Percentiles rank a stretch among this genome's conserved stretches.
phyloP scores from a whole-genome alignment of 2,797 vertebrate species.

The Garrulus glandarius region DNA sequence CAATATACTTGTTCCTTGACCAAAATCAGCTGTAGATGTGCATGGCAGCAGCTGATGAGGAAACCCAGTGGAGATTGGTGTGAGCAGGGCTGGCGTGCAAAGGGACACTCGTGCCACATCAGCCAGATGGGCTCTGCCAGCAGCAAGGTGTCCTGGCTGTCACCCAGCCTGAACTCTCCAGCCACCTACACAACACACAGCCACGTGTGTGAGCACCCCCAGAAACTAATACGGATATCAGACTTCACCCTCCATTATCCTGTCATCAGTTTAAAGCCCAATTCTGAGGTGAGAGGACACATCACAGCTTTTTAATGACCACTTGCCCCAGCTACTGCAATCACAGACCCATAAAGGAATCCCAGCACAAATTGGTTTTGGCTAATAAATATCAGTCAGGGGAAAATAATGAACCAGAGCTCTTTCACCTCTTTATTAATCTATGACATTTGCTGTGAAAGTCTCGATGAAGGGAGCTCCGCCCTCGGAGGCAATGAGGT shows the following conservation, averaged over 20 bases:
- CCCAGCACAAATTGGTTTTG: background rate
- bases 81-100: background rate
- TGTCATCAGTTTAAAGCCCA: background rate
- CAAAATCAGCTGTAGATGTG: background rate
- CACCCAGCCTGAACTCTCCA: background rate
- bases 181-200: background rate
- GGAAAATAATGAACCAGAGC: conserved; percentile 8
- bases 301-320: background rate
- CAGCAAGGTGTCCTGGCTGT: background rate
- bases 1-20: background rate
- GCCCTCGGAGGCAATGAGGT: background rate
- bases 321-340: conserved; percentile 12
- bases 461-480: background rate
- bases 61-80: background rate
- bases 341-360: background rate
- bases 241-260: background rate
- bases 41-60: background rate
- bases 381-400: conserved; percentile 30
- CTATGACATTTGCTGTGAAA: background rate
- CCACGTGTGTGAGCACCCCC: background rate
- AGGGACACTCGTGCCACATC: background rate
- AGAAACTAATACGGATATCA: background rate
- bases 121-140: background rate
- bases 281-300: background rate
- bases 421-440: conserved; percentile 35